Evolutionary conservation across 2,888 invertebrate species (phyloP).

Genomic region (Macrostomum cliftonense): DNA sequence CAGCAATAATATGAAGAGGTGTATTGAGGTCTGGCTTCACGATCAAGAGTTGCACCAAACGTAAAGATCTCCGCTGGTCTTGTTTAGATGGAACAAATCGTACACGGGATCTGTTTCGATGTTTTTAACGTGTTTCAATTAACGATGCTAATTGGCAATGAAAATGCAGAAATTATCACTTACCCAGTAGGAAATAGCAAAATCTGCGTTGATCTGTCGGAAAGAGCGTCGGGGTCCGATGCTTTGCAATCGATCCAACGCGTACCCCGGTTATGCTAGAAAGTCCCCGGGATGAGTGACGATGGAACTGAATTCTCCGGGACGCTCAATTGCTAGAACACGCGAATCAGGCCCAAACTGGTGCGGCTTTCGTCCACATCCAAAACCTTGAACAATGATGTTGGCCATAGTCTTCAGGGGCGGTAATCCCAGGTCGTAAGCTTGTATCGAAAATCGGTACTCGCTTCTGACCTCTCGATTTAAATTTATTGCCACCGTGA

Average conservation of each 20-base stretch:
- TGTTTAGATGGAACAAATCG: not conserved
- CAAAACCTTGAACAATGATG: not conserved
- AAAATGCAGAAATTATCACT: no score
- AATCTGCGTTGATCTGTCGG: not conserved
- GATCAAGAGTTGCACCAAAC: not conserved
- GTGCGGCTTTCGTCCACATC: not conserved
- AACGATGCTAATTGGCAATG: no score
- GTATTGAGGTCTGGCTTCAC: not conserved
- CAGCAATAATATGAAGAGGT: not conserved
- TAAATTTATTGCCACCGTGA: not conserved
- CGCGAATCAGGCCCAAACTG: not conserved
- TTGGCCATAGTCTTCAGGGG: not conserved
- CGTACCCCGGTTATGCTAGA: not conserved
- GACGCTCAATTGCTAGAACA: not conserved
- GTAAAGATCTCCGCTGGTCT: not conserved
- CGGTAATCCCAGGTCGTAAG: not conserved
- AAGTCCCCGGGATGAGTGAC: not conserved
- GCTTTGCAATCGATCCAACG: not conserved
- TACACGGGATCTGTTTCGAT: not conserved
- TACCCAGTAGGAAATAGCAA: not conserved
- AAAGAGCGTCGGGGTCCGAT: not conserved
- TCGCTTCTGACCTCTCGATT: not conserved
- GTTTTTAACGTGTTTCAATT: no score
- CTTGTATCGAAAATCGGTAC: not conserved
- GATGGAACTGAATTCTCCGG: not conserved